Percentiles rank a stretch among this genome's conserved stretches.
phyloP scores from a whole-genome alignment of 2,888 invertebrate genomes.

The Baronia brevicornis region DNA sequence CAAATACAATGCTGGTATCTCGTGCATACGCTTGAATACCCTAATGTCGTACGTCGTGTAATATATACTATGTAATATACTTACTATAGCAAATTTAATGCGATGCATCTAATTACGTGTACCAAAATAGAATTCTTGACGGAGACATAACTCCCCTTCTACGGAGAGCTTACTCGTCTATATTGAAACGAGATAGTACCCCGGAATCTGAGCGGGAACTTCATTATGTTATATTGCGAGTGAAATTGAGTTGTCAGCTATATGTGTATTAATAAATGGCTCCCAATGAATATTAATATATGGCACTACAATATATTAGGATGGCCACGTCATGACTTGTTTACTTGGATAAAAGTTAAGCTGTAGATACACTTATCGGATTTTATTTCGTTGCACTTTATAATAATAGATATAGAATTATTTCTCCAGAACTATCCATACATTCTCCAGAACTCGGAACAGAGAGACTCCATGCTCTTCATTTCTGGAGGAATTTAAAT shows the following conservation, averaged over 20 bases:
- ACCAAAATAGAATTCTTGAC: conserved; percentile 19
- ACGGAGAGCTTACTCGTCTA: conserved; percentile 28
- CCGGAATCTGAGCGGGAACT: conserved; percentile 31
- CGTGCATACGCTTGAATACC: no score
- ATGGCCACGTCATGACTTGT: conserved; percentile 9
- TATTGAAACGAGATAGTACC: conserved; percentile 36
- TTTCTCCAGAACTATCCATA: no score
- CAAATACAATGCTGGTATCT: no score
- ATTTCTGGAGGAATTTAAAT: no score
- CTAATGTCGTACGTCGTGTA: no score
- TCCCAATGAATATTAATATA: conserved; percentile 69
- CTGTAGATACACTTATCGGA: neutral
- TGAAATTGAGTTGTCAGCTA: conserved; percentile 68
- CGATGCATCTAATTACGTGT: conserved; percentile 21
- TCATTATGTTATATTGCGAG: conserved; percentile 34
- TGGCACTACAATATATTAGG: conserved; percentile 30
- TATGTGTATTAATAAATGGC: conserved; percentile 66
- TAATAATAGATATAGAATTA: neutral
- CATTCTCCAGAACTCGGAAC: no score
- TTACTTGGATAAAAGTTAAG: conserved; percentile 10
- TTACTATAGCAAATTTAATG: conserved; percentile 8
- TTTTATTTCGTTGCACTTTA: neutral
- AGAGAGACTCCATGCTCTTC: no score
- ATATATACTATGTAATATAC: no score
- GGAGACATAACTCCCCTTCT: conserved; percentile 18